Conservation (phyloP, 2,113 vertebrate species). For the Empidonax traillii region DNA sequence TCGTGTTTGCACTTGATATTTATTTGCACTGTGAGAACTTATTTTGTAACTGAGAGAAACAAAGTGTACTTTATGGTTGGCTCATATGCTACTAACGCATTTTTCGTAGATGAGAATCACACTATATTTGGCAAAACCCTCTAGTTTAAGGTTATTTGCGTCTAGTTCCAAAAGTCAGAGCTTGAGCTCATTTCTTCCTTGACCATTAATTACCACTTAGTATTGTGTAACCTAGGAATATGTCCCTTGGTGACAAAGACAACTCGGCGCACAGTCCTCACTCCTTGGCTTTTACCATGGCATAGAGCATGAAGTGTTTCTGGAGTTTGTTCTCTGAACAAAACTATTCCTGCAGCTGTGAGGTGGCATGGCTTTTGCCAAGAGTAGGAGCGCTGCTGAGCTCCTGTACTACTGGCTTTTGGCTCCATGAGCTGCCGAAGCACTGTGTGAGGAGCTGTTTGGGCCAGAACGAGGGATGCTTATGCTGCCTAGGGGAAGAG, state of each 20-base stretch:
- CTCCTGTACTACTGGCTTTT: neutral
- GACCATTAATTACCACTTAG: neutral
- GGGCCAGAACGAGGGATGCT: neutral
- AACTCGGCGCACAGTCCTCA: neutral
- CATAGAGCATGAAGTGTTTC: neutral
- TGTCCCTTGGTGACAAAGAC: neutral
- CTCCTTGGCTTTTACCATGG: neutral
- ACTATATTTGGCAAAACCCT: neutral
- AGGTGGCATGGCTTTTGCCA: neutral
- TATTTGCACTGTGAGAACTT: neutral
- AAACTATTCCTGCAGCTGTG: neutral
- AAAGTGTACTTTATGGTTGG: constrained; percentile 16
- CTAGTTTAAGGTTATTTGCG: neutral
- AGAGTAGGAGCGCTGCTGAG: neutral
- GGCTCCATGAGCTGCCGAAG: neutral
- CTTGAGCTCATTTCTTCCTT: constrained; percentile 17
- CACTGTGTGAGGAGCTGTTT: neutral
- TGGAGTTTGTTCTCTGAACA: neutral
- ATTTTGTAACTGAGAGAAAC: neutral
- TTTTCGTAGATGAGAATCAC: constrained; percentile 14
- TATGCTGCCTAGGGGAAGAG: rapidly evolving
- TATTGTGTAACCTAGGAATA: neutral
- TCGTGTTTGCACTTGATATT: neutral
- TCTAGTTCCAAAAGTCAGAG: neutral
- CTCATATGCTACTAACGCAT: neutral